A percentile compares a stretch with the other conserved stretches of the same genome.
These are phyloP conservation scores for Apis dorsata DNA, from an alignment of 1,140 invertebrate genomes.

Conservation along the genomic window DNA sequence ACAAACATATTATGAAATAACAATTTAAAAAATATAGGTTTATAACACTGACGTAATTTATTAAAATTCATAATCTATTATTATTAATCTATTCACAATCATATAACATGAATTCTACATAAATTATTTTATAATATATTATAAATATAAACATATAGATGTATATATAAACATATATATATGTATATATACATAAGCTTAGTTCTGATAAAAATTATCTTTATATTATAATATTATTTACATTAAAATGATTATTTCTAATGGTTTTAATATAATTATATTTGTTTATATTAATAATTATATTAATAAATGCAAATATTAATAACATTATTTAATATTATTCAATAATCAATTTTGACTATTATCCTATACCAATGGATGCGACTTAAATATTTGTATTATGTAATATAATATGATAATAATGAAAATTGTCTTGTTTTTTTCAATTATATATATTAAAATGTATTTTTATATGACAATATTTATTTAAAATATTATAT, in stretches of 20 bases:
- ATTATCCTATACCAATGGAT: background rate
- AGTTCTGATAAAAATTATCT: background rate
- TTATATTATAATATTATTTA: background rate
- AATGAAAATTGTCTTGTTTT: background rate
- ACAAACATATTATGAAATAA: background rate
- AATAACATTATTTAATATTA: background rate
- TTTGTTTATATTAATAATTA: background rate
- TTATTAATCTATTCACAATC: constrained; percentile 3
- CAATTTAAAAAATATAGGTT: background rate
- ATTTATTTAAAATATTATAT: background rate
- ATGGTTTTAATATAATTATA: background rate
- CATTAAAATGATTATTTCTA: background rate
- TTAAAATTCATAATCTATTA: constrained; percentile 20
- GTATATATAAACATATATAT: background rate
- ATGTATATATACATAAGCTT: background rate
- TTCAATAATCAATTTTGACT: background rate
- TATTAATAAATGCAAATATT: background rate
- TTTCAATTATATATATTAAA: background rate
- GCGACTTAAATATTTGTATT: background rate
- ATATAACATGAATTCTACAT: background rate
- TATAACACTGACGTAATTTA: constrained; percentile 4
- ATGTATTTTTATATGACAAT: background rate
- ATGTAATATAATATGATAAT: too few relatives aligned
- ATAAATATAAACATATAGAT: background rate
- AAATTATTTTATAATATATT: background rate